Evolutionary conservation across 2,888 invertebrate genomes (phyloP), one percentile per base, ranked within the genome.

Genomic region (Oscheius sp.): DNA sequence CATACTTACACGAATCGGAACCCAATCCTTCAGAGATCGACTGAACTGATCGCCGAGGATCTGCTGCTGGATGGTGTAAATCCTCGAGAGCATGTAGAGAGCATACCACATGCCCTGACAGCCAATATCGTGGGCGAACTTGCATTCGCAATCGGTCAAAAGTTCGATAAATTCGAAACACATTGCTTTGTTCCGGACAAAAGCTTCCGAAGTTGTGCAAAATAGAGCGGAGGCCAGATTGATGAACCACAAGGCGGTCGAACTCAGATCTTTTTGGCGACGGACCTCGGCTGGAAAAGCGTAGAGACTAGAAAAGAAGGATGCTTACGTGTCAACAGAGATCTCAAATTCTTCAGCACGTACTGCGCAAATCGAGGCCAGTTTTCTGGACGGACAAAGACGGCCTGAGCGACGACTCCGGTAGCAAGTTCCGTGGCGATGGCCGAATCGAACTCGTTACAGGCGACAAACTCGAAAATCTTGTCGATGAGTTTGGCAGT

Each of bases 1-100:
- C 21, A 10, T 29, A 55, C 58, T 55, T 2, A 73, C 76, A 9
- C 75, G 47, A 29, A 80, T 73, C 7, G 80, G 80, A 62, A 77
- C 76, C 80, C 80, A 80, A 53, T 80, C 75, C 3, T 33, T 68
- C 9, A 81, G 35, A 1, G 76, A 76, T 35, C 58, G 58, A 13
- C n/a, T 48, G 35, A 80, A 62, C 3, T 29, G 58, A 35, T 74
- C 65, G 1, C 74, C 35, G 60, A 74, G 29, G 13, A 66, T 7
- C 42, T 60, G 37, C 29, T 60, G 59, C 50, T 59, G 33, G 51
- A 75, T 62, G 7, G 81, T 75, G 60, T 74, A 65, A 35, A 75
- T 73, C n/a, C 48, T 3, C n/a, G 70, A 53, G 2, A 81, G 65
- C 48, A 51, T 63, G 32, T 47, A 63, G 11, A 80, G 48, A 1